These are phyloP conservation scores for Ypsolopha scabrella DNA, from an alignment of 2,888 invertebrate genomes.

Conservation along the genomic window DNA sequence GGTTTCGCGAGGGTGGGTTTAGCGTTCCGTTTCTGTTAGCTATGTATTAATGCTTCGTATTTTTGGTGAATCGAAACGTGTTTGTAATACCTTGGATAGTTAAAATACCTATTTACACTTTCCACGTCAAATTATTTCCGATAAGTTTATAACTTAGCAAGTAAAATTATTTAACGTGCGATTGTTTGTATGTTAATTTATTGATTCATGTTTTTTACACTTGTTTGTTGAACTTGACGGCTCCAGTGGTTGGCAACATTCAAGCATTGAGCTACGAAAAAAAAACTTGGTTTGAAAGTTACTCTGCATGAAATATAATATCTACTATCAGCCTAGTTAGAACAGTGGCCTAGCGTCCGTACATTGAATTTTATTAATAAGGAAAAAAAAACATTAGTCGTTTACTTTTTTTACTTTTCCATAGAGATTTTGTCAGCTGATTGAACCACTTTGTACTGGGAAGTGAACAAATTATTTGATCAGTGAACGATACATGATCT, in stretches of 20 bases:
- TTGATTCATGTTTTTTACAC: conserved; percentile 18
- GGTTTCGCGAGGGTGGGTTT: conserved; percentile 40
- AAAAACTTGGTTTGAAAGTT: too few relatives aligned
- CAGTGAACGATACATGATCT: too few relatives aligned
- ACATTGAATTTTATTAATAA: too few relatives aligned
- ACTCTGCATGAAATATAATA: too few relatives aligned
- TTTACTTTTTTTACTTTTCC: too few relatives aligned
- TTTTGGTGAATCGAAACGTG: background rate
- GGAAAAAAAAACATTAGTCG: too few relatives aligned
- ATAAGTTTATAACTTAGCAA: background rate
- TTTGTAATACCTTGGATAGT: background rate
- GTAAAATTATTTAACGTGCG: conserved; percentile 7
- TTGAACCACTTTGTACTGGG: too few relatives aligned
- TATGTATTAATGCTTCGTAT: background rate
- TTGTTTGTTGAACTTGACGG: conserved; percentile 23
- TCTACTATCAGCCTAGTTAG: too few relatives aligned
- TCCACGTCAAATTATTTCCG: background rate
- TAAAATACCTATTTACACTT: conserved; percentile 5
- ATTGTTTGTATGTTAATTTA: conserved; percentile 19
- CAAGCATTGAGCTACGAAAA: conserved; percentile 8
- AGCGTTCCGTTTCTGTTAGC: conserved; percentile 41
- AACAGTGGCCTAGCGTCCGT: too few relatives aligned
- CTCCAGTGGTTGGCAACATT: conserved; percentile 23
- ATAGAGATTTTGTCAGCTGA: too few relatives aligned
- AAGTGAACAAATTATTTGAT: too few relatives aligned